Conservation (phyloP, 2,113 vertebrate genomes). For the Phocoena sinus region DNA sequence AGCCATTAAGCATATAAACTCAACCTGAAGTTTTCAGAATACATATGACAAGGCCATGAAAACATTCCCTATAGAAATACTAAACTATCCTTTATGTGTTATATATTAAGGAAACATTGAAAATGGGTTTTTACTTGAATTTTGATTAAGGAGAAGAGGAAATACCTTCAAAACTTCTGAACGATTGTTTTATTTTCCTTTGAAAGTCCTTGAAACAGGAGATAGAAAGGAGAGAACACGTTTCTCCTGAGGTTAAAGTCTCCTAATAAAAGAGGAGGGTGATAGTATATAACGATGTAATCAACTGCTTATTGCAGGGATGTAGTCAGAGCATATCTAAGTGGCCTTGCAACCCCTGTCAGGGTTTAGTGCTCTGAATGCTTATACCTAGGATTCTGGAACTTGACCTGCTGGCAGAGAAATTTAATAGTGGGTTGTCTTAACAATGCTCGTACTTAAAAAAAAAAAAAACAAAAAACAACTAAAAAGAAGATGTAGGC, state of each 20-base stretch:
- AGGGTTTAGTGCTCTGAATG: constrained; percentile 46
- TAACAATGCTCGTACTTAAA: constrained; percentile 34
- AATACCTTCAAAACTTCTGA: constrained; percentile 8
- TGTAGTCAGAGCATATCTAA: constrained; percentile 48
- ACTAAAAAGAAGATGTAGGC: constrained; percentile 35
- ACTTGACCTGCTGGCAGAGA: constrained; percentile 70
- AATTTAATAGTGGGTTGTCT: constrained; percentile 57
- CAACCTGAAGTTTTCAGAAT: neutral
- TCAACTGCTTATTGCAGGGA: constrained; percentile 56
- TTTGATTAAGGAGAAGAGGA: neutral
- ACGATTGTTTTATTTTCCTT: neutral
- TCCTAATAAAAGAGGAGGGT: constrained; percentile 59
- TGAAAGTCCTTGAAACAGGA: constrained; percentile 53
- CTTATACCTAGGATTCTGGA: constrained; percentile 52
- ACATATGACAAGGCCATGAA: neutral
- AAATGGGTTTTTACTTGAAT: neutral
- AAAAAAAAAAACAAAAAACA: neutral
- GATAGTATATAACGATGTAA: constrained; percentile 39
- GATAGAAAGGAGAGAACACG: constrained; percentile 12
- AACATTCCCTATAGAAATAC: neutral
- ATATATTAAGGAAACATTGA: neutral
- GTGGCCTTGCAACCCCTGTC: constrained; percentile 53
- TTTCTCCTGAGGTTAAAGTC: constrained; percentile 62
- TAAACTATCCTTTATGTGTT: neutral
- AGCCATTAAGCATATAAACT: neutral